Percentiles rank a stretch among this genome's conserved stretches.
Conservation (phyloP, 2,797 vertebrate genomes). For the Craterocephalus amniculus region DNA sequence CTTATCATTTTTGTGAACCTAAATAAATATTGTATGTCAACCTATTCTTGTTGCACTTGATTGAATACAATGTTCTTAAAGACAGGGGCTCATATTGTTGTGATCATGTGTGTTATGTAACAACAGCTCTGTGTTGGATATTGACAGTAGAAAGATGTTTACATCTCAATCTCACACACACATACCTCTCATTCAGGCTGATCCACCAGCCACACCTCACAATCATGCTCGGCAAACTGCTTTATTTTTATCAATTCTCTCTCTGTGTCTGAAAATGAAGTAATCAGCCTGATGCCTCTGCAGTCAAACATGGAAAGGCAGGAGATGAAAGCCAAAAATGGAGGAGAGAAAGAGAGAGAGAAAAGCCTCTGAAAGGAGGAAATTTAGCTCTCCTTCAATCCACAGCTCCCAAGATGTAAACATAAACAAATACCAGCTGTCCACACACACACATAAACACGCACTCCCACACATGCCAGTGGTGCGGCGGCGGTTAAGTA, state of each 20-base stretch:
- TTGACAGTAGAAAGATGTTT: slow-evolving; percentile 44
- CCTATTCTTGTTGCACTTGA: slow-evolving; percentile 48
- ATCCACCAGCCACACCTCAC: slow-evolving; percentile 38
- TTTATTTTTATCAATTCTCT: neutral
- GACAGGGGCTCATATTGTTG: neutral
- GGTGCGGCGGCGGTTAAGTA: slow-evolving; percentile 30
- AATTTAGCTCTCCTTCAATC: slow-evolving; percentile 27
- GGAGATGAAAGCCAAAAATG: slow-evolving; percentile 45
- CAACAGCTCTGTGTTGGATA: slow-evolving; percentile 23
- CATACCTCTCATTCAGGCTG: slow-evolving; percentile 33
- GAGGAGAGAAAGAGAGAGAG: neutral
- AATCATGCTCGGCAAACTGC: slow-evolving; percentile 32
- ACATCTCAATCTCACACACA: slow-evolving; percentile 45
- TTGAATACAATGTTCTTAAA: neutral
- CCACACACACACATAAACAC: slow-evolving; percentile 44
- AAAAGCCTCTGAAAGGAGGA: slow-evolving; percentile 10
- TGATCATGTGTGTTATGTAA: neutral
- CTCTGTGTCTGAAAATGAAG: neutral
- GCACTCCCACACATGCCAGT: slow-evolving; percentile 52
- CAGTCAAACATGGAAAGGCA: slow-evolving; percentile 3
- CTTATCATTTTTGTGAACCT: slow-evolving; percentile 92
- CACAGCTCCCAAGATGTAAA: slow-evolving; percentile 56
- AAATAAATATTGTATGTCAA: slow-evolving; percentile 92
- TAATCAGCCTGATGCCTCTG: slow-evolving; percentile 9
- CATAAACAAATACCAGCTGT: slow-evolving; percentile 71